Conservation (phyloP, 1,140 invertebrate genomes). For the Theocolax elegans region DNA sequence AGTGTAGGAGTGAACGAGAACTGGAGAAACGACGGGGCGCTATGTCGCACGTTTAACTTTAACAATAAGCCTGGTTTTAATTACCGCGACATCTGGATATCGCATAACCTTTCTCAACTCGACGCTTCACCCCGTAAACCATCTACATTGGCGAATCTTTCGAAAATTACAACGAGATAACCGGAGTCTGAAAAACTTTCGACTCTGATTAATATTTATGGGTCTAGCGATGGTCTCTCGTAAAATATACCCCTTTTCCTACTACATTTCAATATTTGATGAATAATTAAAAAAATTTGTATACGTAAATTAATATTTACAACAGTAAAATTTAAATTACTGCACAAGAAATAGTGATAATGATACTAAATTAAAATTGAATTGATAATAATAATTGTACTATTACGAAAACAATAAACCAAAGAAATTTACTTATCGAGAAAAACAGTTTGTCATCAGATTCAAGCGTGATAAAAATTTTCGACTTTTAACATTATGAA, state of each 20-base stretch:
- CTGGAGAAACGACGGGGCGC: conserved; percentile 13
- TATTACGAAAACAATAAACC: too few relatives aligned
- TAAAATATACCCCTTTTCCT: background rate
- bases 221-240: background rate
- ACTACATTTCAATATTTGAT: too few relatives aligned
- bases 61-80: conserved; percentile 65
- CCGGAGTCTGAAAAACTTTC: conserved; percentile 34
- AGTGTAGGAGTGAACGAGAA: conserved; percentile 40
- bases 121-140: conserved; percentile 45
- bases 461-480: conserved; percentile 7
- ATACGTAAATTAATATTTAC: too few relatives aligned
- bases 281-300: too few relatives aligned
- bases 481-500: background rate
- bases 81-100: conserved; percentile 66
- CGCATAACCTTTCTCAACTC: conserved; percentile 57
- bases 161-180: conserved; percentile 63
- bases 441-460: too few relatives aligned
- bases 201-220: conserved; percentile 21
- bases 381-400: too few relatives aligned
- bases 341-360: too few relatives aligned
- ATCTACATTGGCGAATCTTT: conserved; percentile 51
- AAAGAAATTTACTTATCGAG: too few relatives aligned
- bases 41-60: conserved; percentile 53
- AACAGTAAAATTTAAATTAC: too few relatives aligned
- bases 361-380: too few relatives aligned